Base-by-base conservation (phyloP, 30 jellyfish, hydroid and myxozoan genomes). In the Aurelia aurita complex sp. Pacific region DNA sequence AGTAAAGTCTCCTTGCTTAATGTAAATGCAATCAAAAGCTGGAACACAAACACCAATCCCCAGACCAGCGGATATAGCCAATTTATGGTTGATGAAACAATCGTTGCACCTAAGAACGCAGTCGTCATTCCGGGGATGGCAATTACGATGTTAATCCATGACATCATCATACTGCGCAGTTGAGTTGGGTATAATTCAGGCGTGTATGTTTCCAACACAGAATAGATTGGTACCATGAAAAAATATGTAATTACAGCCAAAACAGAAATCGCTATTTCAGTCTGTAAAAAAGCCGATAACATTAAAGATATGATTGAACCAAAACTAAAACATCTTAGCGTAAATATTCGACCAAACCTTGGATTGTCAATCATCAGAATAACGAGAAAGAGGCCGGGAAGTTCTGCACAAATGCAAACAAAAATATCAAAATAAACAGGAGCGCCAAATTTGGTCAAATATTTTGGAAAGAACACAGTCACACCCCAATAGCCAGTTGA, bases 401-500 rank as follows among this genome's bases (percentile, higher is more conserved):
- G n/a, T 14, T 55, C 74, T 11, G 96, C 84, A 51, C 90, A 68
- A 34, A 87, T 46, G 65, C 70, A 75, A 8, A 77, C 72, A 54
- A 87, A 87, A 70, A 79, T 87, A 18, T 51, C 76, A 17, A 87
- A 75, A 73, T 77, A 87, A 2, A 34, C 55, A 15, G 80, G 80
- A 10, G 77, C 81, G n/a, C 89, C 96, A 66, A 67, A 87, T 61
- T 69, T 68, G 33, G 65, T 66, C 73, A 87, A 76, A 59, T 77
- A 87, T 33, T 69, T 50, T 34, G 96, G 96, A 65, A 77, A 71
- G 68, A 77, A 87, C 10, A 81, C 57, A 1, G 96, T 87, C 10
- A 71, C 83, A 19, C 96, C 96, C 96, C 96, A 87, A 46, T 87
- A 87, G 14, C 96, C 96, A n/a, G 74, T 18, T 46, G 87, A 40